These are phyloP conservation scores for Macrochelys suwanniensis DNA, from an alignment of 2,797 vertebrate species.

Conservation along the genomic window DNA sequence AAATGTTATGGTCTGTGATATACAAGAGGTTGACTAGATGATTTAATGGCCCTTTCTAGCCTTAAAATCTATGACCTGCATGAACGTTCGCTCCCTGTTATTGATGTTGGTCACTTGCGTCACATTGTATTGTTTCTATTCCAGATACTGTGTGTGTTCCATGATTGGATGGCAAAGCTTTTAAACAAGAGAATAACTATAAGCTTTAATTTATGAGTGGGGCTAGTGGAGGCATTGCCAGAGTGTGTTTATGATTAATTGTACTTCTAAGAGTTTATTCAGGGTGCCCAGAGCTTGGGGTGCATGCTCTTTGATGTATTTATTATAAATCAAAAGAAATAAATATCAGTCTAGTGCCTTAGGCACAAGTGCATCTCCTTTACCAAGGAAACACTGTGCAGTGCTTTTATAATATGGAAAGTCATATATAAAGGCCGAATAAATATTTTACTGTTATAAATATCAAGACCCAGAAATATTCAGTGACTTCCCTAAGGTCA, in stretches of 20 bases:
- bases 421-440: neutral
- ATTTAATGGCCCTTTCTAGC: neutral
- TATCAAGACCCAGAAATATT: neutral
- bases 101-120: neutral
- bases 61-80: neutral
- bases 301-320: rapidly evolving
- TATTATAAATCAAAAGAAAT: neutral
- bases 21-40: neutral
- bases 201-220: rapidly evolving
- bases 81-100: neutral
- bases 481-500: neutral
- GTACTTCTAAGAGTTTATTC: neutral
- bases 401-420: neutral
- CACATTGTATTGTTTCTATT: neutral
- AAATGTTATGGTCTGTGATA: rapidly evolving
- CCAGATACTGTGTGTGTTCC: neutral
- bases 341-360: rapidly evolving
- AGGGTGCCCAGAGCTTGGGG: rapidly evolving
- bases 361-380: neutral
- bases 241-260: neutral
- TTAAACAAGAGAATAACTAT: neutral
- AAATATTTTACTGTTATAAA: neutral
- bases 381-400: neutral
- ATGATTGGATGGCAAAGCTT: neutral
- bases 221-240: neutral